Conservation (phyloP, 2,888 invertebrate genomes). For the Agapostemon virescens region DNA sequence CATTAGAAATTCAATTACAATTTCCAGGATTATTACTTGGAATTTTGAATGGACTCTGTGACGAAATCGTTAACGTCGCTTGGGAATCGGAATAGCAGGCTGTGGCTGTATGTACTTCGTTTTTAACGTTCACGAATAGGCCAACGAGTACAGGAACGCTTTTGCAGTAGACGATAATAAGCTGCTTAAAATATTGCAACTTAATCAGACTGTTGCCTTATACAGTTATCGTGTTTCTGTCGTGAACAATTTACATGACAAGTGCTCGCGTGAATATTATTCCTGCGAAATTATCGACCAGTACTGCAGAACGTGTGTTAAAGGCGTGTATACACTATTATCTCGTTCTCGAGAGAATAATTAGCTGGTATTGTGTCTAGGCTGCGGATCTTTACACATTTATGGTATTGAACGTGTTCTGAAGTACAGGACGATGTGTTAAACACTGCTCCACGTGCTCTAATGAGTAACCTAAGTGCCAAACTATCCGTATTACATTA, state of each 20-base stretch:
- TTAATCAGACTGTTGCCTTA: neutral
- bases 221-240: neutral
- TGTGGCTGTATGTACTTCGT: no score
- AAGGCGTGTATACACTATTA: neutral
- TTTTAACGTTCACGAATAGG: neutral
- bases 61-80: neutral
- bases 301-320: neutral
- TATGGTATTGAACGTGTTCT: neutral
- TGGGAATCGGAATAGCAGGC: neutral
- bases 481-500: no score
- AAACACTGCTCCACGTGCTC: no score
- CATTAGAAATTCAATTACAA: slow-evolving; percentile 39
- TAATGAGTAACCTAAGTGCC: no score
- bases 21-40: slow-evolving; percentile 25
- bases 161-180: neutral
- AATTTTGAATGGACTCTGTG: neutral
- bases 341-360: neutral
- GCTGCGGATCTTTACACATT: neutral
- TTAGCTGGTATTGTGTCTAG: neutral
- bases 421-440: neutral
- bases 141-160: neutral
- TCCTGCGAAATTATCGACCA: neutral
- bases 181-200: neutral
- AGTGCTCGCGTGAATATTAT: neutral
- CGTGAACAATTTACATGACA: slow-evolving; percentile 1